Conservation (phyloP, 2,113 vertebrate species). For the Rousettus leschenaultii region DNA sequence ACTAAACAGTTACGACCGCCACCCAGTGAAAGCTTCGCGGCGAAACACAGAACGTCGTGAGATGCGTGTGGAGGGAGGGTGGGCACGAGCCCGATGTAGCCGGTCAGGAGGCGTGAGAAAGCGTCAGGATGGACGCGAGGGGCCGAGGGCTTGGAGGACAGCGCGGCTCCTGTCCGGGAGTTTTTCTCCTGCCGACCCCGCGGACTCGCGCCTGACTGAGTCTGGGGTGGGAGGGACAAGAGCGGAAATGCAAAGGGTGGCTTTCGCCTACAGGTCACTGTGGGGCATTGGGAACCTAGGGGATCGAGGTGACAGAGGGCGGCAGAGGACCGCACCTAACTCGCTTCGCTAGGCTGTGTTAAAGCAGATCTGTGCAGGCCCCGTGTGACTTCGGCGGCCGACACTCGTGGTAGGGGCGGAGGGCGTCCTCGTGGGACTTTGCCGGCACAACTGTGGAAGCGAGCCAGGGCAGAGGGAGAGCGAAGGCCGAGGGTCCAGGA, state of each 20-base stretch:
- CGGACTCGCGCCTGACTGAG: not conserved
- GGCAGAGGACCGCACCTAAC: rapidly evolving
- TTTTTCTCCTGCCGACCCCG: not conserved
- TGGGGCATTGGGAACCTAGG: not conserved
- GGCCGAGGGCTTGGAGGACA: not conserved
- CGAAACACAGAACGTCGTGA: not conserved
- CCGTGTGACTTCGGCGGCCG: not conserved
- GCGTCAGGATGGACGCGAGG: not conserved
- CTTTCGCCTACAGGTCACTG: not conserved
- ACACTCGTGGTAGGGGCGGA: not conserved
- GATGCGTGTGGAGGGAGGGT: not conserved
- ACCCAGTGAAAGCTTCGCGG: not conserved
- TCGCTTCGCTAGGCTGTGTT: rapidly evolving
- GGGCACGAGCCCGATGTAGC: not conserved
- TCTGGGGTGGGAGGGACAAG: not conserved
- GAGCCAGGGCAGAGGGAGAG: not conserved
- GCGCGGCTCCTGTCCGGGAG: not conserved
- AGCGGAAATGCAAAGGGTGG: not conserved
- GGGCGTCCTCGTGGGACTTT: not conserved
- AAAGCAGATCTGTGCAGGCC: not conserved
- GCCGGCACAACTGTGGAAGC: not conserved
- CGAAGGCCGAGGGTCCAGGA: not conserved
- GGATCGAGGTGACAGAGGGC: not conserved
- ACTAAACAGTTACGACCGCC: not conserved
- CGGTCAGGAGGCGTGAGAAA: not conserved